Evolutionary conservation across 2,888 invertebrate genomes (phyloP).

Genomic region (Deilephila porcellus): DNA sequence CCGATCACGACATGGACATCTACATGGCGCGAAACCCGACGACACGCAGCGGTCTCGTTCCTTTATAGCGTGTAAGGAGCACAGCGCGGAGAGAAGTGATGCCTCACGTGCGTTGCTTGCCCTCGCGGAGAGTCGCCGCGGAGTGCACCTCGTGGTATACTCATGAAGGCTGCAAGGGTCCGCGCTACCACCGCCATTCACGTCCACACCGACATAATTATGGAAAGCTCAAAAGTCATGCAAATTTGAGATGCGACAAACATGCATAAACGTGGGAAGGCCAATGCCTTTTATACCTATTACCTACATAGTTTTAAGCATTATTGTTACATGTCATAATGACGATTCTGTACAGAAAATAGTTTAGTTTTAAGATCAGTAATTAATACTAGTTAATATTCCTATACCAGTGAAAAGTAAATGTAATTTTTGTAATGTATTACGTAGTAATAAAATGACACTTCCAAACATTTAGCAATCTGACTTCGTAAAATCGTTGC

Average conservation of each 20-base stretch:
- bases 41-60: slow-evolving; percentile 92
- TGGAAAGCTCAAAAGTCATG: slow-evolving; percentile 23
- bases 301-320: background rate
- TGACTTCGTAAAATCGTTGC: background rate
- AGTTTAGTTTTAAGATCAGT: background rate
- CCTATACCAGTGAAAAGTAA: background rate
- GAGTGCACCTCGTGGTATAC: slow-evolving; percentile 61
- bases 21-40: slow-evolving; percentile 97
- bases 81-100: slow-evolving; percentile 55
- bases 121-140: slow-evolving; percentile 50
- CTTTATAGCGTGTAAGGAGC: slow-evolving; percentile 86
- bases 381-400: background rate
- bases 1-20: slow-evolving; percentile 97
- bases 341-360: slow-evolving; percentile 9
- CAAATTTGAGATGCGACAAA: slow-evolving; percentile 33
- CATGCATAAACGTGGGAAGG: slow-evolving; percentile 10
- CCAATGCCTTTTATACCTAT: slow-evolving; percentile 17
- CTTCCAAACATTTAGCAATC: too few species aligned
- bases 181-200: slow-evolving; percentile 48
- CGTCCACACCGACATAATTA: slow-evolving; percentile 36
- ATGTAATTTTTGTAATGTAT: background rate
- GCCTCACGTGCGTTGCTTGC: slow-evolving; percentile 57
- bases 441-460: too few species aligned
- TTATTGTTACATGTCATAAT: background rate
- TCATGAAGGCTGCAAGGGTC: slow-evolving; percentile 51